A percentile compares a stretch with the other conserved stretches of the same genome.
phyloP scores from a whole-genome alignment of 2,888 invertebrate species.

The Vandiemenella viatica region DNA sequence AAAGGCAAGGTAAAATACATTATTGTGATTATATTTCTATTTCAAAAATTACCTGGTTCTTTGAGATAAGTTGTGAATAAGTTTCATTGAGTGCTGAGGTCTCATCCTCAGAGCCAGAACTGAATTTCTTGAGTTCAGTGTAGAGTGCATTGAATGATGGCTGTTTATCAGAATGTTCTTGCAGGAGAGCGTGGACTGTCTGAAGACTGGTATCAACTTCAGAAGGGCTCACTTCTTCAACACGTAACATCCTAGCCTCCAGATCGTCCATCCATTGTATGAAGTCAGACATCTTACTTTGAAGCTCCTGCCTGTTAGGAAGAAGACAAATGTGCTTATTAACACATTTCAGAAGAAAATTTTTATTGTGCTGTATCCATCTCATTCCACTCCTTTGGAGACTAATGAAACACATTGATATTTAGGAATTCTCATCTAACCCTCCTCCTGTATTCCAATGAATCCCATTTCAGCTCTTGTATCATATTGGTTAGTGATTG shows the following conservation, averaged over 20 bases:
- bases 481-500: no score
- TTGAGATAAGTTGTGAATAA: constrained; percentile 57
- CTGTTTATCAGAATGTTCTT: constrained; percentile 74
- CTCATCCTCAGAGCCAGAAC: constrained; percentile 55
- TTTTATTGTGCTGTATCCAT: no score
- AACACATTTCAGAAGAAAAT: no score
- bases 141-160: constrained; percentile 62
- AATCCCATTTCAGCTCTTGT: no score
- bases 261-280: constrained; percentile 66
- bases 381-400: no score
- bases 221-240: constrained; percentile 67
- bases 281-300: constrained; percentile 61
- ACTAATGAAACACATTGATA: no score
- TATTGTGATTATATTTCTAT: no score
- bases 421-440: no score
- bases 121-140: constrained; percentile 64
- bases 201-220: constrained; percentile 66
- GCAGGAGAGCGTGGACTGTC: constrained; percentile 60
- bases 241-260: constrained; percentile 52
- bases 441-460: no score
- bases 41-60: constrained; percentile 40
- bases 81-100: constrained; percentile 54
- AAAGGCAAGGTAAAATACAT: no score
- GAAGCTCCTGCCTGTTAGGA: constrained; percentile 70
- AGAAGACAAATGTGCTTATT: no score